Conservation (phyloP, 2,888 invertebrate genomes). For the Rosalia funebris region DNA sequence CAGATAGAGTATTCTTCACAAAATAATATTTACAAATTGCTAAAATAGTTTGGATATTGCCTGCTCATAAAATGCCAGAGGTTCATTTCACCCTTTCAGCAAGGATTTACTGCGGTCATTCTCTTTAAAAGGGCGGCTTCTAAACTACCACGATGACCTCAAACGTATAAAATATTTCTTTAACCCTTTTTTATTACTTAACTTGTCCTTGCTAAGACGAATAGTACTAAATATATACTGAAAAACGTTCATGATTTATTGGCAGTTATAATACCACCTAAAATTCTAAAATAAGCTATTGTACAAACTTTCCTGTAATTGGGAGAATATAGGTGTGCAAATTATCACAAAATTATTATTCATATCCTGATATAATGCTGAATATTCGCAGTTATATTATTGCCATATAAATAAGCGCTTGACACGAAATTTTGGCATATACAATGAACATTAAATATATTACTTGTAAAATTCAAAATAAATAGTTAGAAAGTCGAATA, state of each 20-base stretch:
- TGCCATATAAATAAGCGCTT: no score
- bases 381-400: no score
- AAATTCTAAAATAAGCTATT: no score
- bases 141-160: conserved; percentile 40
- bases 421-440: no score
- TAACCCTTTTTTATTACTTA: conserved; percentile 43
- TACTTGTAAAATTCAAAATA: no score
- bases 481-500: no score
- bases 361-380: no score
- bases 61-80: conserved; percentile 34
- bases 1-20: conserved; percentile 7
- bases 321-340: no score
- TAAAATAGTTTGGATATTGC: conserved; percentile 17
- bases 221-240: conserved; percentile 5
- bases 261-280: no score
- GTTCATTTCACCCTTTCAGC: conserved; percentile 39
- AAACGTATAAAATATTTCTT: conserved; percentile 34
- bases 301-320: no score
- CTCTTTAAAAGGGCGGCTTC: conserved; percentile 35
- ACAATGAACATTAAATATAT: no score
- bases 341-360: no score
- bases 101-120: conserved; percentile 40
- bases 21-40: conserved; percentile 22
- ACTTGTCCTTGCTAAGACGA: conserved; percentile 33
- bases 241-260: background rate